Percentiles rank a stretch among this genome's conserved stretches.
Conservation (phyloP, 2,888 invertebrate genomes). For the Athripsodes cinereus region DNA sequence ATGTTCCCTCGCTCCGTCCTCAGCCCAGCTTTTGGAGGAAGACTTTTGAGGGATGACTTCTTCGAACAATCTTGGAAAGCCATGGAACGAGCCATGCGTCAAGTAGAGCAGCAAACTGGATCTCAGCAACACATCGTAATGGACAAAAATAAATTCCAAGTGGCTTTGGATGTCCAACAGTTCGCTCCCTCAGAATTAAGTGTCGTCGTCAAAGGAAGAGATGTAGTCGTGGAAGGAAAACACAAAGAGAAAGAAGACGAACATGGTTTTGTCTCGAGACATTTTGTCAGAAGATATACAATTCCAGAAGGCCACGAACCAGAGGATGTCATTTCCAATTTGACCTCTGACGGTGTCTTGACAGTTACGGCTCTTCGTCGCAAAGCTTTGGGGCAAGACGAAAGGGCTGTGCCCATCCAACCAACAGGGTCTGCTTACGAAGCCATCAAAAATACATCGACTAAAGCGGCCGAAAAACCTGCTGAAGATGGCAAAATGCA, state of each 20-base stretch:
- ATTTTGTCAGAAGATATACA: slow-evolving; percentile 67
- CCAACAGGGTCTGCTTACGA: slow-evolving; percentile 54
- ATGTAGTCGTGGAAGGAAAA: slow-evolving; percentile 67
- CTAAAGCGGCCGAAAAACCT: too few species aligned
- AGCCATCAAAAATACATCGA: background rate
- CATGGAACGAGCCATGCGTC: background rate
- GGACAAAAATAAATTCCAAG: slow-evolving; percentile 55
- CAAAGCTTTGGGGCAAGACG: slow-evolving; percentile 35
- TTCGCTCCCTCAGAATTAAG: slow-evolving; percentile 71
- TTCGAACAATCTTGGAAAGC: background rate
- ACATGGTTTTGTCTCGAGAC: slow-evolving; percentile 66
- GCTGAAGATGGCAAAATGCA: too few species aligned
- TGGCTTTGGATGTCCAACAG: slow-evolving; percentile 70
- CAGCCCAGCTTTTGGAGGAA: background rate
- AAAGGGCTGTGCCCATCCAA: slow-evolving; percentile 53
- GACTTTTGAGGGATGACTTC: background rate
- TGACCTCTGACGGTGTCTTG: slow-evolving; percentile 74
- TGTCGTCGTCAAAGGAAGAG: slow-evolving; percentile 67
- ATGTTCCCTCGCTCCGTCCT: background rate
- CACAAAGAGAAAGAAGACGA: slow-evolving; percentile 73
- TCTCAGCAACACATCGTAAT: background rate
- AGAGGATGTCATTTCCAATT: slow-evolving; percentile 60
- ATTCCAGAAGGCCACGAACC: slow-evolving; percentile 69
- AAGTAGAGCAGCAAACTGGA: background rate
- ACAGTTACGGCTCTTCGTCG: slow-evolving; percentile 57